phyloP scores from a whole-genome alignment of 2,888 invertebrate species.

The Pristionchus japonicus region DNA sequence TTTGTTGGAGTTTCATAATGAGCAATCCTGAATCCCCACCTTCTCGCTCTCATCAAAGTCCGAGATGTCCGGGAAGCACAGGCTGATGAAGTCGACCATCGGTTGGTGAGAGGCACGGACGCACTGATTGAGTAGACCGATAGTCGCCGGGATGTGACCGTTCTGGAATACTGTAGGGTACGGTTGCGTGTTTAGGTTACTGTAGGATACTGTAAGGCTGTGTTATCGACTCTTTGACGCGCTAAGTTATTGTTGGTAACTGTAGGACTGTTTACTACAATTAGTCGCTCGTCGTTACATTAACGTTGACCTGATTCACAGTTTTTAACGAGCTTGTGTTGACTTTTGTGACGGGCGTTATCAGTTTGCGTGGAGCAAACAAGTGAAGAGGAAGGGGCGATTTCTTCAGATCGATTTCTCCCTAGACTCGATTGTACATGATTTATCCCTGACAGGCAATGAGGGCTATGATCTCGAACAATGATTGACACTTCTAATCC shows the following conservation, averaged over 20 bases:
- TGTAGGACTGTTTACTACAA: no score
- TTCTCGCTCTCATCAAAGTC: not conserved
- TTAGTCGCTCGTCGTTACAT: not conserved
- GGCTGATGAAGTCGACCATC: not conserved
- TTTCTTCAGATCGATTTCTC: not conserved
- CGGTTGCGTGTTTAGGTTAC: not conserved
- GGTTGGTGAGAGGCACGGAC: not conserved
- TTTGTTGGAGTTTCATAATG: no score
- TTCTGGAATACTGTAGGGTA: slow-evolving; percentile 2
- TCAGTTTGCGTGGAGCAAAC: not conserved
- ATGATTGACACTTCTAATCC: not conserved
- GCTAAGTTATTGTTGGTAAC: no score
- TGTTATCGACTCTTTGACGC: no score
- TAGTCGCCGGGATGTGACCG: not conserved
- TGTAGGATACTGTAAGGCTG: no score
- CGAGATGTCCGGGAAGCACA: not conserved
- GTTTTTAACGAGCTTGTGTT: not conserved
- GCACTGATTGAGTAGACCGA: not conserved
- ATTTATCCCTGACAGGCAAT: not conserved
- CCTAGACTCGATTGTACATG: not conserved
- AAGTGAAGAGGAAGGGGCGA: not conserved
- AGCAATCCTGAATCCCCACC: not conserved
- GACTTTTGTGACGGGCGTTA: not conserved
- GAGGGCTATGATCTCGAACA: not conserved
- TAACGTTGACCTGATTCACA: not conserved